Conservation (phyloP, 2,888 invertebrate species). For the Lasius fuliginosus region DNA sequence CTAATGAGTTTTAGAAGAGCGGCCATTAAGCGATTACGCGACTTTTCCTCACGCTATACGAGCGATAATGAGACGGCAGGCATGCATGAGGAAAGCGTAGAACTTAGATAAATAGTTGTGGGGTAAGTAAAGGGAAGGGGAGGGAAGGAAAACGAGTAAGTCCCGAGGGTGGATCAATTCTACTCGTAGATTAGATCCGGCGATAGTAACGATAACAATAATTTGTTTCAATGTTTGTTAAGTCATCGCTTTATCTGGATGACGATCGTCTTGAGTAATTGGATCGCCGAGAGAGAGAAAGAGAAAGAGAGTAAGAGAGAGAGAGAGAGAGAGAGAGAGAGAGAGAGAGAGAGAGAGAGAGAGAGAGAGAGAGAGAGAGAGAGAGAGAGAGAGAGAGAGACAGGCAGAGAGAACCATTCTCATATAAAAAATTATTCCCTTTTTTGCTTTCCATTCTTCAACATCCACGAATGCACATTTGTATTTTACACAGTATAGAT, state of each 20-base stretch:
- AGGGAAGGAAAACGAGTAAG: background rate
- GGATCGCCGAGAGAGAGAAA: constrained; percentile 11
- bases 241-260: constrained; percentile 40
- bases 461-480: background rate
- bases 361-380: background rate
- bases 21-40: constrained; percentile 47
- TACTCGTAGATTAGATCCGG: constrained; percentile 49
- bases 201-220: constrained; percentile 47
- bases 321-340: background rate
- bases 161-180: constrained; percentile 42
- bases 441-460: background rate
- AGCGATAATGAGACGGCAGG: constrained; percentile 42
- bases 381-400: background rate
- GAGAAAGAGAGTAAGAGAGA: background rate
- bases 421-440: constrained; percentile 22
- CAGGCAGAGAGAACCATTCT: background rate
- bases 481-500: background rate
- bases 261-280: constrained; percentile 47
- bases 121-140: background rate
- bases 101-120: constrained; percentile 51
- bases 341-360: background rate
- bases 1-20: constrained; percentile 50
- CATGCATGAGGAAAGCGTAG: constrained; percentile 14
- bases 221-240: too few species aligned
- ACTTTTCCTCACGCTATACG: constrained; percentile 39